Base-by-base conservation (phyloP, 1,140 invertebrate genomes). In the Heterodera carotae region DNA sequence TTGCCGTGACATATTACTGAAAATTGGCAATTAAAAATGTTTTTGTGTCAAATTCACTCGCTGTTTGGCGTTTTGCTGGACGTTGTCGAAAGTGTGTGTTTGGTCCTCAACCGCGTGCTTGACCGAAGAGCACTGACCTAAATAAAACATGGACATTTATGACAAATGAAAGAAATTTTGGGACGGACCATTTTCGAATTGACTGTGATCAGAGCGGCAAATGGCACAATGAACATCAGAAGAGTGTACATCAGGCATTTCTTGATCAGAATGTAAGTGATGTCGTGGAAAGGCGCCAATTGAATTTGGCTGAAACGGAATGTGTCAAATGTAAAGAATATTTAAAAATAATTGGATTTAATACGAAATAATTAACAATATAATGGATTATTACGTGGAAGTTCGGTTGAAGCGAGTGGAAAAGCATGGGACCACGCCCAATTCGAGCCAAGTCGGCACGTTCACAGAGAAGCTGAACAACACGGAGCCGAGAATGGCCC, bases 201-300 rank as follows among this genome's bases (percentile, higher is more conserved):
- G 12, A 86, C 85, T 7, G 80, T 69, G 59, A 86, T 86, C 7
- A 86, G 77, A 43, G 76, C 62, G 8, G 77, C 56, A 36, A 86
- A 86, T 25, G 85, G 85, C n/a, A 86, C 78, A 8, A 88, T 69
- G 69, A 86, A 86, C 86, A 86, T 86, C 12, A 87, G 56, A 34
- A 88, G 34, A 1, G 85, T 88, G 53, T 86, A 86, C 8, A 81
- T 68, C n/a, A 86, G 80, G 15, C 76, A 78, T 36, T 84, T 84
- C 33, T 88, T 85, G 7, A 86, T 76, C 33, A 86, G 60, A 33
- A 79, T 81, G 69, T 86, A 86, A 12, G 39, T 76, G 39, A 78
- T 73, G 18, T 83, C 66, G 76, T 82, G 82, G 71, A 80, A 71
- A 22, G 76, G n/a, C 0, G 84, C 86, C 36, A 85, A 73, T 18